Base-by-base conservation (phyloP, 2,797 vertebrate genomes). In the Neosilurus hyrtlii region DNA sequence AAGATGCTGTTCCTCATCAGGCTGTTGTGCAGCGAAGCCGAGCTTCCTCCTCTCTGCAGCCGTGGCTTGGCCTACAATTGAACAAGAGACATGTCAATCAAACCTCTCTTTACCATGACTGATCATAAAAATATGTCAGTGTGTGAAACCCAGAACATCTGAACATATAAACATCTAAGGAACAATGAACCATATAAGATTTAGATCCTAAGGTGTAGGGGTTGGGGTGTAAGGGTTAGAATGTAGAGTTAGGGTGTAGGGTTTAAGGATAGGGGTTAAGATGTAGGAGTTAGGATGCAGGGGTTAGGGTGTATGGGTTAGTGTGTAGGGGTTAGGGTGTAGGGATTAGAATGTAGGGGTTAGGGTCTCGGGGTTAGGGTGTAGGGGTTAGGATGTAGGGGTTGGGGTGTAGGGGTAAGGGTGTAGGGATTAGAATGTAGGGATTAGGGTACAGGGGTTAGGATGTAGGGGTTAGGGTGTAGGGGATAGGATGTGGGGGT, bases 1-100 rank as follows among this genome's bases (percentile, higher is more conserved):
- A 99, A 99, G 92, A 99, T 99, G 93, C 98, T 99, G 90, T 99
- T 99, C 90, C 98, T 97, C 98, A 99, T 99, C 87, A 99, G 91
- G 82, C 97, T 99, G 94, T 99, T 99, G 93, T 99, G 98, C 84
- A 99, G 94, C 79, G 98, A 99, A 75, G 98, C 97, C 0, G 97
- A 99, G 82, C 98, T 99, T 51, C 98, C 98, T 37, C 98, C 98
- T 76, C 97, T 93, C 91, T 99, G 97, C 61, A 99, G 96, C 59
- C 97, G 96, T 24, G 97, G 97, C 88, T 96, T 97, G 57, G 95
- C 92, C 98, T 99, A 92, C 66, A 80, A 84, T 82, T 84, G 76
- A 83, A 93, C 87, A 91, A 82, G 54, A 67, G 75, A 37, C 37
- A 18, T 30, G 88, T 92, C 88, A 91, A 26, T 87, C 85, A 89